A percentile compares a stretch with the other conserved stretches of the same genome.
These are phyloP conservation scores for Strigamia maritima DNA, from an alignment of 2,888 invertebrate species.

Conservation along the genomic window DNA sequence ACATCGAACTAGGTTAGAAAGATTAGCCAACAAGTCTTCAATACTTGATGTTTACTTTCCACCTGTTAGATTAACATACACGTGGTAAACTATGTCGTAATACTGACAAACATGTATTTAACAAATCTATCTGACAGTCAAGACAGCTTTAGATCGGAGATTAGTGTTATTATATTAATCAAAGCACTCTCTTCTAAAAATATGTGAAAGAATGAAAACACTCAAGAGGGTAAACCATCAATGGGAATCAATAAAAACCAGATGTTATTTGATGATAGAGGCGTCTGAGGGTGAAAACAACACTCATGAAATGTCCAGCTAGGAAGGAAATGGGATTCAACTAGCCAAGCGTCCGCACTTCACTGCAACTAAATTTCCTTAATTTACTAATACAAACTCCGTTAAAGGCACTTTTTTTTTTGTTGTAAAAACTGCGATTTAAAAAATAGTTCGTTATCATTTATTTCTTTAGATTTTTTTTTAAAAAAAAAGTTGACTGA, in stretches of 20 bases:
- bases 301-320: conserved; percentile 6
- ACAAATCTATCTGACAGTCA: background rate
- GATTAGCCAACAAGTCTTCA: background rate
- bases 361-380: conserved; percentile 21
- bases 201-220: conserved; percentile 25
- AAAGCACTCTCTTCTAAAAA: conserved; percentile 2
- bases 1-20: background rate
- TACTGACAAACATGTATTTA: background rate
- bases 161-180: background rate
- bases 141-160: background rate
- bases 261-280: conserved; percentile 24
- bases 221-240: conserved; percentile 9
- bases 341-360: conserved; percentile 19
- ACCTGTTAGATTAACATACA: conserved; percentile 18
- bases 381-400: background rate
- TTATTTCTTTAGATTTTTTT: too few species aligned
- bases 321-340: conserved; percentile 24
- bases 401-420: background rate
- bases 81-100: background rate
- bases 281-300: conserved; percentile 23
- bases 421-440: background rate
- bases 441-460: too few species aligned
- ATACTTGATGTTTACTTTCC: background rate
- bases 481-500: background rate
- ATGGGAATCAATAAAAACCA: conserved; percentile 22